Base-by-base conservation (phyloP, 2,113 vertebrate species). In the Gavia stellata region DNA sequence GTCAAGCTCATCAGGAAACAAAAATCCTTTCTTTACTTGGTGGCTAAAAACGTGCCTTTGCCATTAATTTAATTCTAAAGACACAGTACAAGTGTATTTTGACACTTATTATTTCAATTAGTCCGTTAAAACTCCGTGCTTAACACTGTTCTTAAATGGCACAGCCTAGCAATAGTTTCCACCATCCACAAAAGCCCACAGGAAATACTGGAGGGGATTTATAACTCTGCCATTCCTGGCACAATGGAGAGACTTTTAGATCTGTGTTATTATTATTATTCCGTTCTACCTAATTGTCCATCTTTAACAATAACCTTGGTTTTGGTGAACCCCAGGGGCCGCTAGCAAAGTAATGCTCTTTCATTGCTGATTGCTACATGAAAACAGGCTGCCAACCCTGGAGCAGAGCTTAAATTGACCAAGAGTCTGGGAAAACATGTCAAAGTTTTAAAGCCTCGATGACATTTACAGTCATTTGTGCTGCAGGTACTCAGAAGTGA, bases 121-220 rank as follows among this genome's bases (percentile, higher is more conserved):
- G 44, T 31, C 55, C 2, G 9, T 78, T 93, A 85, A 89, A 95
- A 91, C 25, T 40, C 47, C 67, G 42, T 33, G 50, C 65, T 83
- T 55, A 86, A 88, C 47, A 7, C 34, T 15, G 31, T n/a, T 62
- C 81, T 68, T 61, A 81, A 91, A 86, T 49, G 36, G 77, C 66
- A 92, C 58, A 84, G 65, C 62, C 42, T 67, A 81, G 90, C 68
- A 90, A 94, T 66, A 84, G 88, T 97, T 98, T 97, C 96, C 87
- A 97, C 92, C 56, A 14, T 77, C 88, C 82, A 94, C 70, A 83
- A 86, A 86, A 88, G 62, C 15, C 16, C 10, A n/a, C 52, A 71
- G 71, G 71, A 96, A 96, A 96, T 62, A 75, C 10, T 73, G 80
- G 52, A 97, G 86, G 84, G 92, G 82, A 95, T 92, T 92, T 91